phyloP scores from a whole-genome alignment of 2,888 invertebrate genomes.

The Chaitophorus viminalis region DNA sequence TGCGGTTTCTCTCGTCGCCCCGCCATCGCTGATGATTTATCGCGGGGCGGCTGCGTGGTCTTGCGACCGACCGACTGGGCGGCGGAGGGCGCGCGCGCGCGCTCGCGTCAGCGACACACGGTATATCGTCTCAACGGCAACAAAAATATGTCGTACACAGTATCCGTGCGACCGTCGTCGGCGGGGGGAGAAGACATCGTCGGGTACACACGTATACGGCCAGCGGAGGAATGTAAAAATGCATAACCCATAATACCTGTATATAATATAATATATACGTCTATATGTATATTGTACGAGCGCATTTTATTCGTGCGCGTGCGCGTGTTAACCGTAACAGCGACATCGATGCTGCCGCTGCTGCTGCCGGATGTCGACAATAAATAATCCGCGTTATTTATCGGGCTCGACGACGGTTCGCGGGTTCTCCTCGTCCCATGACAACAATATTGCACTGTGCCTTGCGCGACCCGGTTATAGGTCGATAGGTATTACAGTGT shows the following conservation, averaged over 20 bases:
- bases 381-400: conserved; percentile 46
- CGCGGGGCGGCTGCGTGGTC: conserved; percentile 10
- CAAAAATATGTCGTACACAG: conserved; percentile 18
- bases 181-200: not conserved
- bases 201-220: not conserved
- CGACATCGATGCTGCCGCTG: too few relatives aligned
- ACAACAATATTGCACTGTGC: not conserved
- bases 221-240: conserved; percentile 29
- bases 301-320: conserved; percentile 27
- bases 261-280: too few relatives aligned
- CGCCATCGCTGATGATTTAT: conserved; percentile 47
- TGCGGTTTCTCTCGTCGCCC: conserved; percentile 50
- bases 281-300: not conserved
- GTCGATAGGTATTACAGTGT: too few relatives aligned
- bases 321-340: conserved; percentile 30
- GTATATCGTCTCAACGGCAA: conserved; percentile 22
- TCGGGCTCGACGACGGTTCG: conserved; percentile 1
- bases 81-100: not conserved
- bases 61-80: not conserved
- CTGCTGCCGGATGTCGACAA: too few relatives aligned
- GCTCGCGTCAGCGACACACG: conserved; percentile 8
- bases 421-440: not conserved
- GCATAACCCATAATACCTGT: too few relatives aligned
- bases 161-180: not conserved
- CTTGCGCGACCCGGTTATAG: too few relatives aligned